These are phyloP conservation scores for Sphaerodactylus townsendi DNA, from an alignment of 2,113 vertebrate species.

Conservation along the genomic window DNA sequence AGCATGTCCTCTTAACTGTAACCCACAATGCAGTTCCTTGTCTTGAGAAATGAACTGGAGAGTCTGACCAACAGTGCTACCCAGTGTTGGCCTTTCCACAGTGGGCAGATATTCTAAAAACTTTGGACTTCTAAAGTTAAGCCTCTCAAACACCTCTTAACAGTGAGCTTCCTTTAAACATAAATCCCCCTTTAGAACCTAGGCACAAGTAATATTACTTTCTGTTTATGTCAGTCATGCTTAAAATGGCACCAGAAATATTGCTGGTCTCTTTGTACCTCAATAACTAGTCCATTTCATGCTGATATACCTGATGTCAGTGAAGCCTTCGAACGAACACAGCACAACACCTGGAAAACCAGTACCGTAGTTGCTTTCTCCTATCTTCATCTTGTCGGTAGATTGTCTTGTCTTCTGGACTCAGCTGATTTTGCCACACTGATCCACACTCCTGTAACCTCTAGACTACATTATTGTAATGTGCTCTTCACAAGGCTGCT, in stretches of 20 bases:
- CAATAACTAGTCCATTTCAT: not conserved
- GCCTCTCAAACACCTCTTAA: not conserved
- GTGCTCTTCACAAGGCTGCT: no score
- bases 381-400: no score
- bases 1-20: not conserved
- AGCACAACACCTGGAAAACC: no score
- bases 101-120: no score
- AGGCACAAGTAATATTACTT: no score
- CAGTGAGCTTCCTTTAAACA: not conserved
- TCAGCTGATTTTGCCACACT: no score
- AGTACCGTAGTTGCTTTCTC: no score
- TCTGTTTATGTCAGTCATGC: not conserved
- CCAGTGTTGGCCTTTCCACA: not conserved
- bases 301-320: no score
- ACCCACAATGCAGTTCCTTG: slow-evolving; percentile 24
- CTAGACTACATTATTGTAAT: no score
- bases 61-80: not conserved
- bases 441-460: no score
- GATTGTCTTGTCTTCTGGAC: no score
- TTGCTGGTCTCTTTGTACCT: not conserved
- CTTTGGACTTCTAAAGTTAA: slow-evolving; percentile 2
- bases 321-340: no score
- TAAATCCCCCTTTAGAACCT: not conserved
- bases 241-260: not conserved
- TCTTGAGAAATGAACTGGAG: slow-evolving; percentile 20